Evolutionary conservation across 2,113 vertebrate genomes (phyloP).

Genomic region (Hippocampus comes): DNA sequence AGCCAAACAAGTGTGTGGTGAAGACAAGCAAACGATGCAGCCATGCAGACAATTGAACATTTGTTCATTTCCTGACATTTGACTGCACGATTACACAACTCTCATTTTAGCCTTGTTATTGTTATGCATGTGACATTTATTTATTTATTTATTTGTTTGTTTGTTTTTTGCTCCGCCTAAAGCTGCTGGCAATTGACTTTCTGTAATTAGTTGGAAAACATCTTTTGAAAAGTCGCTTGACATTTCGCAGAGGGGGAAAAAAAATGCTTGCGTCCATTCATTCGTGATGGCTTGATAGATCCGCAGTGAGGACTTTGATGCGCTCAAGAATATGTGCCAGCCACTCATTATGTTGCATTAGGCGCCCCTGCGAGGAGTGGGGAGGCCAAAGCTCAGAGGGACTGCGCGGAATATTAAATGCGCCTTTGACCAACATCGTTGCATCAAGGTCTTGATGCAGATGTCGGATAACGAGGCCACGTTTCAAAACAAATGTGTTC

Average conservation of each 20-base stretch:
- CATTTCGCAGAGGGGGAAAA: neutral
- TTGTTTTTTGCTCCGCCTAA: neutral
- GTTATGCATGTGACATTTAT: neutral
- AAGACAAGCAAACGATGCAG: neutral
- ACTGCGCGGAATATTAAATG: slow-evolving; percentile 5
- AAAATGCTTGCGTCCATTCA: neutral
- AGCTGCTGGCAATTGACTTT: slow-evolving; percentile 5
- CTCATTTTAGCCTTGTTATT: neutral
- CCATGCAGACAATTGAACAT: neutral
- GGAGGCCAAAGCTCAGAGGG: neutral
- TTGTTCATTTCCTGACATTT: slow-evolving; percentile 4
- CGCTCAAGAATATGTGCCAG: neutral
- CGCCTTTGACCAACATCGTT: slow-evolving; percentile 7
- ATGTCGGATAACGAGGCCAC: neutral
- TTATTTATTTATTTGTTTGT: too few relatives aligned
- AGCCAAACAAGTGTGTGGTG: neutral
- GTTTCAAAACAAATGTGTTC: neutral
- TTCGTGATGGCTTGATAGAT: neutral
- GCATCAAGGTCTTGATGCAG: slow-evolving; percentile 1
- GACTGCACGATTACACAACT: neutral
- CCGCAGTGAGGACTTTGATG: neutral
- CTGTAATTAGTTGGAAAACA: slow-evolving; percentile 1
- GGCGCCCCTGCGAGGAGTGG: neutral
- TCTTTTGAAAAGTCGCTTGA: neutral
- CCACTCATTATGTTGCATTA: slow-evolving; percentile 14